Percentiles rank a stretch among this genome's conserved stretches.
These are phyloP conservation scores for Pocillopora verrucosa DNA, from an alignment of 64 coral and sea anemone species.

Conservation along the genomic window DNA sequence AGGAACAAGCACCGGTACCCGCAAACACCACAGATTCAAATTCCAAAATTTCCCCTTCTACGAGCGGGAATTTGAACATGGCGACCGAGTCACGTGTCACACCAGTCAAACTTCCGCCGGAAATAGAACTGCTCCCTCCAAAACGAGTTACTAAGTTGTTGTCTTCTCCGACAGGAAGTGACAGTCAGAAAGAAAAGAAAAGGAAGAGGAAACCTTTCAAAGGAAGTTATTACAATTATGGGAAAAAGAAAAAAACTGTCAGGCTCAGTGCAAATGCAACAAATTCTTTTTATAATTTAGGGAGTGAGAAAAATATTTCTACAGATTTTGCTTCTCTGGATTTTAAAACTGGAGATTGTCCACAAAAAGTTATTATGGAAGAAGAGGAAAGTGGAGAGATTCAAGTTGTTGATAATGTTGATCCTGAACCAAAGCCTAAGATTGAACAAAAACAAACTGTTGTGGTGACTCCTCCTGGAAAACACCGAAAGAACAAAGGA, in stretches of 20 bases:
- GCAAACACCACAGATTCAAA: not conserved
- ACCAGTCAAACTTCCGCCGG: constrained; percentile 47
- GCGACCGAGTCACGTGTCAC: constrained; percentile 75
- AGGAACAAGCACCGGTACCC: constrained; percentile 9
- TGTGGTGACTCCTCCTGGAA: constrained; percentile 22
- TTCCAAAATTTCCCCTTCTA: constrained; percentile 38
- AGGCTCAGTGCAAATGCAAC: constrained; percentile 21
- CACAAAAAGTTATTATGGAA: constrained; percentile 16
- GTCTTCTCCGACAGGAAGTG: constrained; percentile 11
- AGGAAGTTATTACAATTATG: constrained; percentile 75
- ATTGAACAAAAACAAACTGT: constrained; percentile 14
- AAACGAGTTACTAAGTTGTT: constrained; percentile 63
- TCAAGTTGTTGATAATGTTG: constrained; percentile 52
- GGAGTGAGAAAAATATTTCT: not conserved
- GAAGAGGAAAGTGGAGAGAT: constrained; percentile 27
- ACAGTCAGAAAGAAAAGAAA: constrained; percentile 51
- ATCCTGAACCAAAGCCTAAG: not conserved
- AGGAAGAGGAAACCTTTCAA: constrained; percentile 86
- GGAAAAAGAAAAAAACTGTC: constrained; percentile 74
- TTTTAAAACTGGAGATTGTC: not conserved
- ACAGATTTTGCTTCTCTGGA: not conserved
- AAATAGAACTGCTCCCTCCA: constrained; percentile 36
- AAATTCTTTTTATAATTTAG: not conserved
- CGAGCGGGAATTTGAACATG: constrained; percentile 56
- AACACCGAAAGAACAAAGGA: constrained; percentile 25